Conservation (phyloP, 2,113 vertebrate genomes). For the Pandion haliaetus region DNA sequence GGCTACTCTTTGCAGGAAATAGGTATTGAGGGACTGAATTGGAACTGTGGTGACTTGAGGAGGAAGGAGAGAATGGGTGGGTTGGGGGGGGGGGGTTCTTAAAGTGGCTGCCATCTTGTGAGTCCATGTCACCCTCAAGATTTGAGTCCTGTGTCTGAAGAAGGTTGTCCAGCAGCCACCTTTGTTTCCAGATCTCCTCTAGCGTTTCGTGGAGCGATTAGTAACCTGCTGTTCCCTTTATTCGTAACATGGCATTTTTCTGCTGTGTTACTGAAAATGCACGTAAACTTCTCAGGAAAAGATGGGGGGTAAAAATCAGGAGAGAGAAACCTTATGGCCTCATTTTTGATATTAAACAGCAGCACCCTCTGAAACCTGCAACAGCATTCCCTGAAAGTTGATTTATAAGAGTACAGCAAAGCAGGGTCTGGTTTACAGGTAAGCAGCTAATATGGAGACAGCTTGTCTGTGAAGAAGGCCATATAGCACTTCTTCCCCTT, state of each 20-base stretch:
- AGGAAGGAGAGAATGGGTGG: neutral
- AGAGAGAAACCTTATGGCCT: neutral
- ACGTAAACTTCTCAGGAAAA: neutral
- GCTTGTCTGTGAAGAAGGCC: neutral
- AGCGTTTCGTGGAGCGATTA: neutral
- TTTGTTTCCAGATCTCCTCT: neutral
- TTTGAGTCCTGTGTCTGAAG: neutral
- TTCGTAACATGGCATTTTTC: accelerated
- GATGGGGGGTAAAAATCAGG: neutral
- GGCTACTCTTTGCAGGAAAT: neutral
- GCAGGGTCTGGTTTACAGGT: neutral
- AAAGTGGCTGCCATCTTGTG: neutral
- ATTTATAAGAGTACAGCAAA: neutral
- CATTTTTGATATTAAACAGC: neutral
- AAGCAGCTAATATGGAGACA: neutral
- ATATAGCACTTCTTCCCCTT: neutral
- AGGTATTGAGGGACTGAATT: neutral
- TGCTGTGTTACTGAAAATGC: neutral
- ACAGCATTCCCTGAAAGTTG: neutral
- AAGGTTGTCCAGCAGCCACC: neutral
- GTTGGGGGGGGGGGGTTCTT: neutral
- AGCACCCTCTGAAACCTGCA: neutral
- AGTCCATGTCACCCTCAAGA: neutral
- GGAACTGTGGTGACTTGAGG: neutral
- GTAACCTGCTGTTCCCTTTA: neutral